These are phyloP conservation scores for Chondrilla cf. caribensis DNA, from an alignment of 37 sponge, comb jelly and placozoan genomes.

Conservation along the genomic window DNA sequence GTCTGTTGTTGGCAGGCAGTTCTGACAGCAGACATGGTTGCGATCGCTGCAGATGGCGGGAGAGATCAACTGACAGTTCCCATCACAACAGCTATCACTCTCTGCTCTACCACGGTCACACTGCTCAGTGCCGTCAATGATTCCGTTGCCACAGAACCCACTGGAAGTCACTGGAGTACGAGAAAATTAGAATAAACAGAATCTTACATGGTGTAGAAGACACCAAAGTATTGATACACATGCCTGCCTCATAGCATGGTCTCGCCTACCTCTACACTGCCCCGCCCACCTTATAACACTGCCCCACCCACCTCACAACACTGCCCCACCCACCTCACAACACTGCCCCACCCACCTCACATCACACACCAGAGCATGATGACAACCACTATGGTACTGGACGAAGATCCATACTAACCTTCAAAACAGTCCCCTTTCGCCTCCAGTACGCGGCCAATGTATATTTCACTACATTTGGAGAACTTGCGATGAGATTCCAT, in stretches of 20 bases:
- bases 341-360: too few relatives aligned
- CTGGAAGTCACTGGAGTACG: neutral
- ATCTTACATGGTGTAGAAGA: too few relatives aligned
- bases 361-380: too few relatives aligned
- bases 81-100: conserved; percentile 36
- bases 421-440: conserved; percentile 15
- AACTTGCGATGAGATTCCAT: conserved; percentile 23
- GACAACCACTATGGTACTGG: too few relatives aligned
- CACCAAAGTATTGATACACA: too few relatives aligned
- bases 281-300: too few relatives aligned
- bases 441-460: neutral
- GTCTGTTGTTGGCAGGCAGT: neutral
- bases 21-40: conserved; percentile 46
- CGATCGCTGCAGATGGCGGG: conserved; percentile 36
- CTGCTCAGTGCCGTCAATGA: conserved; percentile 35
- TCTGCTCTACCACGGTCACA: conserved; percentile 53
- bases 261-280: too few relatives aligned
- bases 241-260: too few relatives aligned
- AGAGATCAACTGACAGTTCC: neutral
- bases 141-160: conserved; percentile 48
- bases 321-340: too few relatives aligned
- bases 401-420: too few relatives aligned
- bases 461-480: neutral
- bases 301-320: too few relatives aligned
- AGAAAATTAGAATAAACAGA: neutral